These are phyloP conservation scores for Vanacampus margaritifer DNA, from an alignment of 2,113 vertebrate genomes.

Conservation along the genomic window DNA sequence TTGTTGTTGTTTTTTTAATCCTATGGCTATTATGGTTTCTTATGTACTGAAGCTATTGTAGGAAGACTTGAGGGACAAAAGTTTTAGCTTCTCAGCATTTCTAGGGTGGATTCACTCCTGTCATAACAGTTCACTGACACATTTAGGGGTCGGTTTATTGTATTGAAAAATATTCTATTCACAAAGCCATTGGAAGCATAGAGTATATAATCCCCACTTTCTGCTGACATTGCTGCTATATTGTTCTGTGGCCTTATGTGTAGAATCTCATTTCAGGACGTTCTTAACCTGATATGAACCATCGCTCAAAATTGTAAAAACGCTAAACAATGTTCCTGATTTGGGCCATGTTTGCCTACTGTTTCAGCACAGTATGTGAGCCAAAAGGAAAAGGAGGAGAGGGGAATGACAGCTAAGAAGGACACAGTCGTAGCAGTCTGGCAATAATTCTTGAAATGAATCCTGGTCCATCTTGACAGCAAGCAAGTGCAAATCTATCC, in stretches of 20 bases:
- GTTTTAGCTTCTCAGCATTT: not conserved
- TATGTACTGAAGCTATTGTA: not conserved
- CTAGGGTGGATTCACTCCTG: not conserved
- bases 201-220: not conserved
- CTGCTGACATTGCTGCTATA: not conserved
- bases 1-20: no score
- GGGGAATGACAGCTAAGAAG: not conserved
- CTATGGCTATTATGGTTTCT: no score
- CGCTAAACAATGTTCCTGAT: not conserved
- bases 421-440: slow-evolving; percentile 28
- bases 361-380: not conserved
- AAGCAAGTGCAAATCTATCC: slow-evolving; percentile 28
- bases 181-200: not conserved
- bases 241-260: not conserved
- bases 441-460: slow-evolving; percentile 42
- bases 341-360: not conserved
- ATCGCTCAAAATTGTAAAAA: not conserved
- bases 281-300: not conserved
- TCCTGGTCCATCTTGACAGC: slow-evolving; percentile 37
- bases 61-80: not conserved
- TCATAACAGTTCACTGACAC: not conserved
- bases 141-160: not conserved
- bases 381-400: not conserved
- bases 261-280: not conserved
- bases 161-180: not conserved